A percentile compares a stretch with the other conserved stretches of the same genome.
phyloP scores from a whole-genome alignment of 2,888 invertebrate species.

The Poecilobothrus nobilitatus region DNA sequence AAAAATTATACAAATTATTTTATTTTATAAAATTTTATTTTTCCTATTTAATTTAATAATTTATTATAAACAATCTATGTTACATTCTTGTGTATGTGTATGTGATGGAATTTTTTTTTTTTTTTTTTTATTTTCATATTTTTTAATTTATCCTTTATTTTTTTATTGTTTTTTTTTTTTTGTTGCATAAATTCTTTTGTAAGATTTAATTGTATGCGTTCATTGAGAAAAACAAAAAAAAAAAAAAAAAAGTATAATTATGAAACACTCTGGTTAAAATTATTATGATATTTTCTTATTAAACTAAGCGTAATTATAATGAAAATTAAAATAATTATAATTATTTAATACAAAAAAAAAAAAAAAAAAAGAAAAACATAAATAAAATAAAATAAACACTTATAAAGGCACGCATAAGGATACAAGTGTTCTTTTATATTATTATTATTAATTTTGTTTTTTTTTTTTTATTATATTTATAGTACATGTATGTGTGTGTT shows the following conservation, averaged over 20 bases:
- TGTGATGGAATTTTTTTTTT: not conserved
- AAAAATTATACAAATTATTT: not conserved
- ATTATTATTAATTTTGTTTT: too few relatives aligned
- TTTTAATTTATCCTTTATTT: not conserved
- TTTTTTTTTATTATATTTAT: too few relatives aligned
- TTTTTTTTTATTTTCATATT: not conserved
- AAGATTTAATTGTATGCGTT: not conserved
- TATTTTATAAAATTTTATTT: slow-evolving; percentile 1
- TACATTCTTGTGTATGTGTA: not conserved
- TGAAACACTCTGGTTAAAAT: not conserved
- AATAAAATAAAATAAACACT: not conserved
- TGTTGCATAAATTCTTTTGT: not conserved
- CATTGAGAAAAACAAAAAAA: not conserved
- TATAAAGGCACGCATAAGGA: not conserved
- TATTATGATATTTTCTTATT: not conserved
- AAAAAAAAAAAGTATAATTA: not conserved
- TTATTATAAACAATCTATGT: slow-evolving; percentile 4
- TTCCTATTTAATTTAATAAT: slow-evolving; percentile 6
- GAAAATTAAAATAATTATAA: not conserved
- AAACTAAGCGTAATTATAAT: slow-evolving; percentile 3
- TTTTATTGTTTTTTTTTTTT: not conserved
- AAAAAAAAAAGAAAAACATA: not conserved
- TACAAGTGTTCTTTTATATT: not conserved
- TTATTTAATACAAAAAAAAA: not conserved
- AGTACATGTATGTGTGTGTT: too few relatives aligned